These are phyloP conservation scores for Pantherophis vulpinus DNA, from an alignment of 2,797 vertebrate genomes.

Conservation along the genomic window DNA sequence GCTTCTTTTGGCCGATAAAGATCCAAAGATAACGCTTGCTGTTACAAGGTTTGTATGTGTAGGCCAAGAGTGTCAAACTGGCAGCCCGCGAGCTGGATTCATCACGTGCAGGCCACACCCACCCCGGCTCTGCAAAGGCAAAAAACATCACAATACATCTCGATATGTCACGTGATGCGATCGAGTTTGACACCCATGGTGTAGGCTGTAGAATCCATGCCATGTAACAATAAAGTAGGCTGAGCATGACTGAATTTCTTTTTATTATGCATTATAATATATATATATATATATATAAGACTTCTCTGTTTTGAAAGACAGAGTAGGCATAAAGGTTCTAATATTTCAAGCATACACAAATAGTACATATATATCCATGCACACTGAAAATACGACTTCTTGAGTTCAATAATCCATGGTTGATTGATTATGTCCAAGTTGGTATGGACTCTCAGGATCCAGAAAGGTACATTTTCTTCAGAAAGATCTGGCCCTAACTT, in stretches of 20 bases:
- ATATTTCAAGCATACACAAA: not conserved
- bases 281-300: not conserved
- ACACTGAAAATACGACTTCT: not conserved
- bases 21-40: not conserved
- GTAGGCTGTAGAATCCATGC: not conserved
- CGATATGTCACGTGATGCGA: too few species aligned
- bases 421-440: not conserved
- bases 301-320: not conserved
- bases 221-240: not conserved
- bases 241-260: not conserved
- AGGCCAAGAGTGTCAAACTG: not conserved
- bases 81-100: too few species aligned
- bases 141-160: too few species aligned
- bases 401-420: not conserved
- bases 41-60: not conserved
- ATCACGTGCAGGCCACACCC: too few species aligned
- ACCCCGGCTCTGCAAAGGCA: too few species aligned
- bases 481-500: not conserved
- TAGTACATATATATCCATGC: not conserved
- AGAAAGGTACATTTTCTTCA: not conserved
- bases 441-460: not conserved
- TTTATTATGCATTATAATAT: not conserved
- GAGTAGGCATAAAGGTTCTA: accelerated
- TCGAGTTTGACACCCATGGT: too few species aligned
- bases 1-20: not conserved